phyloP scores from a whole-genome alignment of 2,113 vertebrate species.

The Oncorhynchus keta region DNA sequence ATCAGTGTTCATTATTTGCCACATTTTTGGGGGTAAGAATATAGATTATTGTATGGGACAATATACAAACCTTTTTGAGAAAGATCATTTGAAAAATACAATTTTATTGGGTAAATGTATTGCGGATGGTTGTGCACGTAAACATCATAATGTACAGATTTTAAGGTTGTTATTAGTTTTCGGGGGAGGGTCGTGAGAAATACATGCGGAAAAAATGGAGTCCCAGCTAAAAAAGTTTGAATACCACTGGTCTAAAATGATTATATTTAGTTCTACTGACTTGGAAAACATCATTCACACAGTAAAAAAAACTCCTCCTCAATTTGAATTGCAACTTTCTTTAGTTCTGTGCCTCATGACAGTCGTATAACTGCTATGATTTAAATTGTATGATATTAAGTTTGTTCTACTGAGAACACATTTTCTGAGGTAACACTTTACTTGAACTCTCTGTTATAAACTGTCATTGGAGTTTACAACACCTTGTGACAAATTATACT shows the following conservation, averaged over 20 bases:
- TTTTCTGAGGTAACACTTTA: background rate
- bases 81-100: too few relatives aligned
- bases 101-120: too few relatives aligned
- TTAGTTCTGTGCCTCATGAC: conserved; percentile 15
- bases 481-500: background rate
- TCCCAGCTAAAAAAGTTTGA: too few relatives aligned
- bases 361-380: background rate
- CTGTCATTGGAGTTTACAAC: background rate
- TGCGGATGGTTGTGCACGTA: too few relatives aligned
- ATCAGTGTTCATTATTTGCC: too few relatives aligned
- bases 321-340: conserved; percentile 27
- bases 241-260: background rate
- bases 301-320: conserved; percentile 9
- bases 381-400: background rate
- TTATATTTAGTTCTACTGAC: background rate
- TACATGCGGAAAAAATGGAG: too few relatives aligned
- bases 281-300: background rate
- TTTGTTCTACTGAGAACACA: background rate
- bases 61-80: too few relatives aligned
- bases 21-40: too few relatives aligned
- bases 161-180: too few relatives aligned
- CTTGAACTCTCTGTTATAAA: background rate
- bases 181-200: too few relatives aligned
- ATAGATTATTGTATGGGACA: too few relatives aligned
- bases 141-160: too few relatives aligned